Evolutionary conservation across 64 coral and sea anemone species (phyloP).

Genomic region (Orbicella faveolata): DNA sequence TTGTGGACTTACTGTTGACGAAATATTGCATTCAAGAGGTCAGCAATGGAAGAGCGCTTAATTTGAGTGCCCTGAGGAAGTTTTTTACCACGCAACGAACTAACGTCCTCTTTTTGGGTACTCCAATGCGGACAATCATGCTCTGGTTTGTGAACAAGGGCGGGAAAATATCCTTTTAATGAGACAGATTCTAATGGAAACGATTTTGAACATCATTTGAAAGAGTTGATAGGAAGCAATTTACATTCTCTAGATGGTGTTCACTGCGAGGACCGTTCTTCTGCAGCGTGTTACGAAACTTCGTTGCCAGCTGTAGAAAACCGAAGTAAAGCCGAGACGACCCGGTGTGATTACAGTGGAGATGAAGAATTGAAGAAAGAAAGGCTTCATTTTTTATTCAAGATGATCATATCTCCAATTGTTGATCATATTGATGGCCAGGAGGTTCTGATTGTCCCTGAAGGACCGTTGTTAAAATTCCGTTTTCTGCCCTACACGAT

Average conservation of each 20-base stretch:
- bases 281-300: not conserved
- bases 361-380: not conserved
- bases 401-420: slow-evolving; percentile 16
- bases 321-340: not conserved
- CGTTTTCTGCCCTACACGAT: slow-evolving; percentile 44
- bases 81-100: not conserved
- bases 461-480: slow-evolving; percentile 24
- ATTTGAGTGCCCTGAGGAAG: not conserved
- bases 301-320: not conserved
- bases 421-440: not conserved
- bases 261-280: slow-evolving; percentile 19
- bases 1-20: slow-evolving; percentile 1
- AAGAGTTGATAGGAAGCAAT: not conserved
- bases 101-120: slow-evolving; percentile 10
- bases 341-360: not conserved
- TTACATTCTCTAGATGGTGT: not conserved
- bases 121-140: not conserved
- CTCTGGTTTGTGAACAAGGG: slow-evolving; percentile 6
- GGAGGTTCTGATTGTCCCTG: slow-evolving; percentile 38
- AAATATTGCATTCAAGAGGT: slow-evolving; percentile 16
- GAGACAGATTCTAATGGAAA: not conserved
- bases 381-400: not conserved
- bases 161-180: not conserved
- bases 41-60: not conserved
- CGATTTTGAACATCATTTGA: not conserved